A percentile compares a stretch with the other conserved stretches of the same genome.
Conservation (phyloP, 1,140 invertebrate species). For the Calosoma granatense region DNA sequence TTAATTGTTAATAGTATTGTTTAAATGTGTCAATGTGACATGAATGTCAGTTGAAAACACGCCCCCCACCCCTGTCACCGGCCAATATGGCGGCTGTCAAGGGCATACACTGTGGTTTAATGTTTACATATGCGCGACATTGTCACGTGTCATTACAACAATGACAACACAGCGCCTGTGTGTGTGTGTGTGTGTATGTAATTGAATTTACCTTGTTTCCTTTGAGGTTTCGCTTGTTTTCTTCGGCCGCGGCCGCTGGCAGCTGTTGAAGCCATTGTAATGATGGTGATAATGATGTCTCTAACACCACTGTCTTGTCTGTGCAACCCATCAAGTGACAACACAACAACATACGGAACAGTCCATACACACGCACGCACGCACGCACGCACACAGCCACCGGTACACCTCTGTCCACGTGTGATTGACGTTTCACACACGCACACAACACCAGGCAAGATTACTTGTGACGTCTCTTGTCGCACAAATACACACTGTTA, state of each 20-base stretch:
- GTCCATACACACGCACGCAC: neutral
- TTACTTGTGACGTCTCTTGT: too few relatives aligned
- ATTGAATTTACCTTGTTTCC: conserved; percentile 23
- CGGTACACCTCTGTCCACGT: neutral
- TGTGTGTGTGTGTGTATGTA: too few relatives aligned
- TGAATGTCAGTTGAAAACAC: neutral
- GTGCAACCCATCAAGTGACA: conserved; percentile 3
- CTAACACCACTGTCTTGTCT: conserved; percentile 17
- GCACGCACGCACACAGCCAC: conserved; percentile 7
- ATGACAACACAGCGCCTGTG: neutral
- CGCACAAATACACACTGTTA: too few relatives aligned
- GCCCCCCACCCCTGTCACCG: neutral
- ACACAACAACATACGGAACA: conserved; percentile 12
- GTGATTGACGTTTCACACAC: neutral
- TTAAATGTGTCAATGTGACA: too few relatives aligned
- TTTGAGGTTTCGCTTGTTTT: conserved; percentile 33
- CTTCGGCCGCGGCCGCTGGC: conserved; percentile 25
- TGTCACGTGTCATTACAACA: neutral
- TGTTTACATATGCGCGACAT: neutral
- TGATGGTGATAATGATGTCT: conserved; percentile 16
- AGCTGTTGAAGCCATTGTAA: conserved; percentile 20
- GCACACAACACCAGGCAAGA: conserved; percentile 1
- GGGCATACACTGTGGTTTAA: neutral
- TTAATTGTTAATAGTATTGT: too few relatives aligned
- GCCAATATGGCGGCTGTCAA: conserved; percentile 1